Base-by-base conservation (phyloP, 2,888 invertebrate species). In the Calameuta pallipes region DNA sequence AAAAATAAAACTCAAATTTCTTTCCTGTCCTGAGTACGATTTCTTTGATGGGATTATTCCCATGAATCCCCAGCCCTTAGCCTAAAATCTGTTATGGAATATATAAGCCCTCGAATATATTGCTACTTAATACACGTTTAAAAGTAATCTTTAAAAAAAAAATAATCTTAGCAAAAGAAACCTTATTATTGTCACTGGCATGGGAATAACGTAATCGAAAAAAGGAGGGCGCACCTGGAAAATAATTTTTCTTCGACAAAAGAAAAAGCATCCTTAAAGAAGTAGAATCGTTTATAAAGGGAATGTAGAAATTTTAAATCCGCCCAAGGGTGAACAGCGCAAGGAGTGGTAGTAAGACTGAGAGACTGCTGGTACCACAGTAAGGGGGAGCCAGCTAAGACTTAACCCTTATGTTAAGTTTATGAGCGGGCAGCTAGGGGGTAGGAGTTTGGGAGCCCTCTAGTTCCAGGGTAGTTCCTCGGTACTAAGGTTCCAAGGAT, bases 371-470 rank as follows among this genome's bases (percentile, higher is more conserved):
- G 13, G 33, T 71, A 30, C 33, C 6, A 71, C 6, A 12, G 71
- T 23, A 15, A 31, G 33, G 33, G 71, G 33, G 1, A 31, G 33
- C 71, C 9, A 31, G 76, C 80, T 80, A 79, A 83, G 85, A 85
- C 85, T 86, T 84, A 85, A 85, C 86, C 86, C 86, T 86, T 86
- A 83, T 83, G 85, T 84, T 84, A 84, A 86, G 85, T 87, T 89
- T 84, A 85, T 83, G 86, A 87, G 85, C 80, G 84, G 82, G 76
- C 81, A 78, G 82, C 80, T 75, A 80, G n/a, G 70, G 35, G 73
- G 56, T 56, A 56, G 56, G 23, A 56, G 56, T 56, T 56, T 23
- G 56, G 23, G 23, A 56, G 56, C 56, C 23, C 56, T 56, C 56
- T 56, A 56, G 56, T 56, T 56, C 56, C 56, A 23, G 9, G 56